Conservation (phyloP, 2,113 vertebrate genomes). For the Anarrhichthys ocellatus region DNA sequence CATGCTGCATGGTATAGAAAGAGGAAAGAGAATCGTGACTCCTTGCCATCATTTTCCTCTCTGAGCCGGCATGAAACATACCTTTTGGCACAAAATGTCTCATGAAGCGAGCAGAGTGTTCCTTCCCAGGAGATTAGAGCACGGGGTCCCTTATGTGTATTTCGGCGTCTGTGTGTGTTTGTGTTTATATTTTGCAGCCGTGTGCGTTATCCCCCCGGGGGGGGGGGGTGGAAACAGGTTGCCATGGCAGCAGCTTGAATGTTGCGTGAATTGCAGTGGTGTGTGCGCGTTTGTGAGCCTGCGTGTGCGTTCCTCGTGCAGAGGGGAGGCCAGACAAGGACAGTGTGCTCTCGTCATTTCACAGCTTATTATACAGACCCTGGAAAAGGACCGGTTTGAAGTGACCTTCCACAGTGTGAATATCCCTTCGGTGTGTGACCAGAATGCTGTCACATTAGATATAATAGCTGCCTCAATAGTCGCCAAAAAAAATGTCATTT, state of each 20-base stretch:
- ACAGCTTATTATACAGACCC: slow-evolving; percentile 38
- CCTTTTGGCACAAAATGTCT: slow-evolving; percentile 62
- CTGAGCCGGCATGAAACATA: slow-evolving; percentile 60
- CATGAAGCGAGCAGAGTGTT: slow-evolving; percentile 54
- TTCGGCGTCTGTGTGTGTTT: slow-evolving; percentile 50
- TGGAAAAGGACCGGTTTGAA: slow-evolving; percentile 30
- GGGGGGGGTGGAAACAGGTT: slow-evolving; percentile 62
- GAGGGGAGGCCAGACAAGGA: slow-evolving; percentile 68
- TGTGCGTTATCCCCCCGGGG: slow-evolving; percentile 53
- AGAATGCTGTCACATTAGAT: slow-evolving; percentile 28
- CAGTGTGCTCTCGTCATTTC: slow-evolving; percentile 58
- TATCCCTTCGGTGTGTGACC: slow-evolving; percentile 13
- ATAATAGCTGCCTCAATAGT: slow-evolving; percentile 24
- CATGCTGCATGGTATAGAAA: slow-evolving; percentile 45
- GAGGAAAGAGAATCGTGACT: slow-evolving; percentile 52
- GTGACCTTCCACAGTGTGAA: slow-evolving; percentile 46
- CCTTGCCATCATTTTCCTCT: slow-evolving; percentile 42
- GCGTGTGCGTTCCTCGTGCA: slow-evolving; percentile 42
- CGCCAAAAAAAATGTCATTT: neutral
- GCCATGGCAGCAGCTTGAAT: slow-evolving; percentile 78
- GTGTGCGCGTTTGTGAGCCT: slow-evolving; percentile 16
- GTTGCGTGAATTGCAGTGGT: slow-evolving; percentile 49
- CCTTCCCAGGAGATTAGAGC: slow-evolving; percentile 67
- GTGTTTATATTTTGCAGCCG: slow-evolving; percentile 69
- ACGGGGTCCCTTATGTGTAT: slow-evolving; percentile 50